These are phyloP conservation scores for Chiridota heheva DNA, from an alignment of 35 echinoderm and acorn worm genomes.

Conservation along the genomic window DNA sequence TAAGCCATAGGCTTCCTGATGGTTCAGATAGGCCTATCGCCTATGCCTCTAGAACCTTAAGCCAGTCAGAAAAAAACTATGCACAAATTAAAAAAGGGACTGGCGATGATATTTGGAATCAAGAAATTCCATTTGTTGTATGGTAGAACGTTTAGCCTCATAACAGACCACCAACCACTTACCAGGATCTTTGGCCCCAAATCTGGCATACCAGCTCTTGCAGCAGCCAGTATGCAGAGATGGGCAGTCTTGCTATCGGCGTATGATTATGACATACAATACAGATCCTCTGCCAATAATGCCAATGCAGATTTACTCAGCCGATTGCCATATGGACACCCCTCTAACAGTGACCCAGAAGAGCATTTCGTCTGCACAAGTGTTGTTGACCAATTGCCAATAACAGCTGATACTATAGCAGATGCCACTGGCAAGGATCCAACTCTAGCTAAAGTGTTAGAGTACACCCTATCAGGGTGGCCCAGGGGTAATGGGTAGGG, in stretches of 20 bases:
- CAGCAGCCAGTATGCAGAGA: constrained; percentile 53
- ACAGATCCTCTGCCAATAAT: background rate
- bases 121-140: constrained; percentile 42
- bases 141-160: constrained; percentile 38
- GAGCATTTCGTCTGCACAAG: constrained; percentile 18
- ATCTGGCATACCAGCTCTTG: constrained; percentile 11
- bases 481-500: background rate
- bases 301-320: constrained; percentile 55
- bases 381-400: constrained; percentile 45
- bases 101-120: constrained; percentile 40
- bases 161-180: constrained; percentile 32
- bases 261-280: constrained; percentile 32
- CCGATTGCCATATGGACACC: constrained; percentile 10
- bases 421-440: constrained; percentile 33
- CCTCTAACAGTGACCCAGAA: constrained; percentile 7
- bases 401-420: constrained; percentile 40
- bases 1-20: constrained; percentile 12
- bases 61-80: background rate
- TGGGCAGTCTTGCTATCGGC: constrained; percentile 54
- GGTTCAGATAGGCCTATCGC: constrained; percentile 12
- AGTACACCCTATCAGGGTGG: constrained; percentile 16
- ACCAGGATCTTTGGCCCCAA: constrained; percentile 24
- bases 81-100: constrained; percentile 54
- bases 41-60: constrained; percentile 27
- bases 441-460: constrained; percentile 11